These are phyloP conservation scores for Syngnathus scovelli DNA, from an alignment of 2,113 vertebrate genomes.

Conservation along the genomic window DNA sequence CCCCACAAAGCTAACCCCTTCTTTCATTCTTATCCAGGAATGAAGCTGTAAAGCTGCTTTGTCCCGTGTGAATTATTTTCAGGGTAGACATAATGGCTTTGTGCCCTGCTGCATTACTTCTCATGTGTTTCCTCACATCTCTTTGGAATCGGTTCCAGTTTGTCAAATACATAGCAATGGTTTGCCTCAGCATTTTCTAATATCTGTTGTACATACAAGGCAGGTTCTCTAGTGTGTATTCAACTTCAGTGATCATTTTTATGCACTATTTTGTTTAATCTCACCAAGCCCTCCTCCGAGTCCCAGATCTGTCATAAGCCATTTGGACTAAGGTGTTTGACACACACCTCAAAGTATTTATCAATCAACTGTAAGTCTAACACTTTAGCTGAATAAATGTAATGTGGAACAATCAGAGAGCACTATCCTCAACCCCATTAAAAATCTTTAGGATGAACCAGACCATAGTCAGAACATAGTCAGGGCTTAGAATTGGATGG, in stretches of 20 bases:
- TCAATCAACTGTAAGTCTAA: too few relatives aligned
- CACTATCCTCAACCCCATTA: background rate
- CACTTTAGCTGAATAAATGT: background rate
- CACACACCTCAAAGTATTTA: too few relatives aligned
- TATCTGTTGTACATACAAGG: background rate
- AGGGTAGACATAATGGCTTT: constrained; percentile 62
- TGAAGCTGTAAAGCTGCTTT: constrained; percentile 55
- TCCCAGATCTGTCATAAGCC: too few relatives aligned
- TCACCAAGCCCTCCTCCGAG: too few relatives aligned
- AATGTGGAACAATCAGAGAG: background rate
- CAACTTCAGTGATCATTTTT: background rate
- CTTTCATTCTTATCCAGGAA: constrained; percentile 72
- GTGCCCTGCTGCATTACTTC: constrained; percentile 56
- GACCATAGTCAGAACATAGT: background rate
- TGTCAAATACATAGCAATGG: background rate
- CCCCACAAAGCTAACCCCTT: constrained; percentile 52
- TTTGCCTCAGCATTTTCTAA: background rate
- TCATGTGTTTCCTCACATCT: constrained; percentile 49
- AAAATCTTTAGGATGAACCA: background rate
- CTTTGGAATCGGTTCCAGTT: constrained; percentile 18
- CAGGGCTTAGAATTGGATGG: background rate
- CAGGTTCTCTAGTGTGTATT: background rate
- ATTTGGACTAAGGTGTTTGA: too few relatives aligned
- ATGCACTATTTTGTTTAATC: background rate
- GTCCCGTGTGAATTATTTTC: constrained; percentile 66